Evolutionary conservation across 2,113 vertebrate species (phyloP), one percentile per base, ranked within the genome.

Genomic region (Anhinga rufa): DNA sequence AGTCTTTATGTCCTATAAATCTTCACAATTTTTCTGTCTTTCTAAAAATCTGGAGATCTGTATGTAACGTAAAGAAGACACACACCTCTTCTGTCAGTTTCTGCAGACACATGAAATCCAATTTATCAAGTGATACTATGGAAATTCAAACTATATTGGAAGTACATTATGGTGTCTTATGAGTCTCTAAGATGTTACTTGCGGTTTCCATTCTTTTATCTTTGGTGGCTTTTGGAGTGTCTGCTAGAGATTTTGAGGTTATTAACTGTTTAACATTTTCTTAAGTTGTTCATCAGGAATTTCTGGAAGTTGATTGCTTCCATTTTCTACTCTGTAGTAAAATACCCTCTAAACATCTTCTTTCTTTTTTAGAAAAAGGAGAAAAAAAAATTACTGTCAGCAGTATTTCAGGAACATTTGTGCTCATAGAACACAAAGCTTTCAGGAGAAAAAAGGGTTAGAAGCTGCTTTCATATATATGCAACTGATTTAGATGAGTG

Each of bases 141-240:
- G 46, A 91, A 94, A 66, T 82, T 88, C 34, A 58, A 74, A 78
- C 31, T 83, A 5, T 62, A 75, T 61, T 84, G 46, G 79, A 91
- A 92, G 38, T 51, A 90, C 32, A 31, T 87, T 80, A 44, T 31
- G 8, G 52, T 76, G n/a, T 71, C 51, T 38, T 64, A 8, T 24
- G 46, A 77, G 48, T 51, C n/a, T 83, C 65, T 55, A 76, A 79
- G 70, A 24, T 90, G 66, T 90, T 65, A 14, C 20, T 21, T 82
- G 24, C 83, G 74, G n/a, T 61, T 96, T 95, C 38, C 57, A 46
- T 91, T 91, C 66, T 89, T 92, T 86, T 90, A 60, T 82, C 65
- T 86, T 57, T 16, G 71, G 24, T 77, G 20, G 28, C 61, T 93
- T 97, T 78, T 65, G 32, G 82, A 71, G 66, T 85, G 86, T 94